Evolutionary conservation across 2,888 invertebrate species (phyloP).

Genomic region (Eudasyphora cyanicolor): DNA sequence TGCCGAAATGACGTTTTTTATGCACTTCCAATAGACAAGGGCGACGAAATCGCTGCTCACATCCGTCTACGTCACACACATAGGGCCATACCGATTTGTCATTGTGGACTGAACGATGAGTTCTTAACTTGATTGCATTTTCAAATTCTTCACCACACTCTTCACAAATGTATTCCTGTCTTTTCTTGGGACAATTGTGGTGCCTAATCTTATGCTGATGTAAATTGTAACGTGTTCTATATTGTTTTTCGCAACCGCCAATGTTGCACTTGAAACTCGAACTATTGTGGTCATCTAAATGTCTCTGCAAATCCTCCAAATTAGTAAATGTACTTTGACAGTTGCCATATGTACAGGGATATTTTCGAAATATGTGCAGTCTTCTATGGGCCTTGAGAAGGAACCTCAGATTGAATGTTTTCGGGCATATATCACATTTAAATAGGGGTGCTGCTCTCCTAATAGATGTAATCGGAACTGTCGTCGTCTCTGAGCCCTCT

Average conservation of each 20-base stretch:
- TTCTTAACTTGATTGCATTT: slow-evolving; percentile 8
- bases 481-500: too few relatives aligned
- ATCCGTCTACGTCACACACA: slow-evolving; percentile 70
- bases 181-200: slow-evolving; percentile 71
- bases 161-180: slow-evolving; percentile 71
- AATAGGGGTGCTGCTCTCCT: neutral
- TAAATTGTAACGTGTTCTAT: slow-evolving; percentile 73
- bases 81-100: slow-evolving; percentile 72
- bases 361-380: neutral
- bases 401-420: neutral
- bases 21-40: slow-evolving; percentile 75
- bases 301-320: slow-evolving; percentile 37
- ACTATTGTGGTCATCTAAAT: neutral
- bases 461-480: neutral
- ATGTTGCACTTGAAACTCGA: neutral
- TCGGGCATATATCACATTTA: neutral
- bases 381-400: neutral
- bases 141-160: slow-evolving; percentile 64
- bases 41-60: slow-evolving; percentile 71
- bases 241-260: slow-evolving; percentile 44
- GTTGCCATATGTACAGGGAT: neutral
- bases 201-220: slow-evolving; percentile 70
- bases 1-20: slow-evolving; percentile 76
- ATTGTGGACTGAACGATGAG: slow-evolving; percentile 73
- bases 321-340: slow-evolving; percentile 36